Conservation (phyloP, 1,140 invertebrate species). For the Drosophila repletoides region DNA sequence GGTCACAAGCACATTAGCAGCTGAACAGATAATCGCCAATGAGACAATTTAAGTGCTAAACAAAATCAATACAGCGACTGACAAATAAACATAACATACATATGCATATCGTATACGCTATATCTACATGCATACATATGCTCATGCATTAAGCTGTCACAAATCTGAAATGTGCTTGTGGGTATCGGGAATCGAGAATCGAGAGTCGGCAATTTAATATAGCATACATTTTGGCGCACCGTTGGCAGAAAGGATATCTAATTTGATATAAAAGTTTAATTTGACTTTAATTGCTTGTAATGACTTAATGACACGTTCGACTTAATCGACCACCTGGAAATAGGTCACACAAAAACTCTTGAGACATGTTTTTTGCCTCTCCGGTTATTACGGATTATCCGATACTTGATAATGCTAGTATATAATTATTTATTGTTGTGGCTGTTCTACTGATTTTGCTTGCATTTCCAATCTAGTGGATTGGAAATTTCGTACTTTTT, state of each 20-base stretch:
- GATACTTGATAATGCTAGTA: constrained; percentile 4
- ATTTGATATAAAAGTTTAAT: constrained; percentile 8
- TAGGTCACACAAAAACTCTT: not conserved
- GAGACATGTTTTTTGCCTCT: too few species aligned
- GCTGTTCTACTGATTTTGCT: too few species aligned
- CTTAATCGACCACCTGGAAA: not conserved
- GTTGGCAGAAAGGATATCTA: not conserved
- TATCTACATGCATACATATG: not conserved
- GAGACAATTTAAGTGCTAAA: constrained; percentile 40
- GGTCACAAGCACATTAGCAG: too few species aligned
- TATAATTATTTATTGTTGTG: too few species aligned
- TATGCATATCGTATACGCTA: not conserved
- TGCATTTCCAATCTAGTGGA: too few species aligned
- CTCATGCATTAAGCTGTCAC: constrained; percentile 21
- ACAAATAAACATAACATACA: constrained; percentile 1
- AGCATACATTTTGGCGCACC: constrained; percentile 13
- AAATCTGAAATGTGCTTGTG: not conserved
- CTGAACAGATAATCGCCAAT: constrained; percentile 39
- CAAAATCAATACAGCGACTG: constrained; percentile 35
- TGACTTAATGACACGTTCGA: constrained; percentile 8
- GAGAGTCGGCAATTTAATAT: constrained; percentile 3
- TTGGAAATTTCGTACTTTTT: too few species aligned
- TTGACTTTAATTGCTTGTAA: constrained; percentile 11
- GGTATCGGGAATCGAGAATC: too few species aligned
- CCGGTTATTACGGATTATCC: constrained; percentile 13